Percentiles rank a stretch among this genome's conserved stretches.
Conservation (phyloP, 2,113 vertebrate genomes). For the Amphiprion ocellaris region DNA sequence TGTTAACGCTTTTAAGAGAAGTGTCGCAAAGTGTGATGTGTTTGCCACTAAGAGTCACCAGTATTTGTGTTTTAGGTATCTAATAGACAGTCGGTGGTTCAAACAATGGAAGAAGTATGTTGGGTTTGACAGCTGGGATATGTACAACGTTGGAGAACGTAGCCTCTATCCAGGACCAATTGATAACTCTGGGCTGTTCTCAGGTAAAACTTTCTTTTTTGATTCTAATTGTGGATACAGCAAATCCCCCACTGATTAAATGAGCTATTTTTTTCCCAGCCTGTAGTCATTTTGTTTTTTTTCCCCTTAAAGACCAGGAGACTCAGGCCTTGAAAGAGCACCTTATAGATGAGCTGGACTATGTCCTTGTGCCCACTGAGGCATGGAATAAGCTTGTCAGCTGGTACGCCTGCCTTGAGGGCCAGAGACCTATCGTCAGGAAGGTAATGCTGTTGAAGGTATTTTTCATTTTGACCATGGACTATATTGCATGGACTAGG, state of each 20-base stretch:
- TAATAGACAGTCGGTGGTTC: slow-evolving; percentile 97
- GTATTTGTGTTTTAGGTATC: slow-evolving; percentile 71
- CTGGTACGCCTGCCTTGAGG: slow-evolving; percentile 93
- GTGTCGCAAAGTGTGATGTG: background rate
- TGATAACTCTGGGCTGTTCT: slow-evolving; percentile 96
- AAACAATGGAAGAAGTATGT: slow-evolving; percentile 99
- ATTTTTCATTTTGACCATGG: background rate
- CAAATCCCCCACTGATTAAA: background rate
- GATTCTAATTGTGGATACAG: background rate
- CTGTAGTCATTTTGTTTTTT: background rate
- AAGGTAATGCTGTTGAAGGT: slow-evolving; percentile 84
- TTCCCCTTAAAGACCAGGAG: slow-evolving; percentile 87
- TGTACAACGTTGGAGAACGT: slow-evolving; percentile 91
- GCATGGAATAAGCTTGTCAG: slow-evolving; percentile 93
- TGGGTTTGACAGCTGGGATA: slow-evolving; percentile 96
- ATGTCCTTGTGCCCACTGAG: slow-evolving; percentile 94
- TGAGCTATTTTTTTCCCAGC: background rate
- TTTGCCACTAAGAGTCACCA: slow-evolving; percentile 4
- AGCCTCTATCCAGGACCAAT: slow-evolving; percentile 93
- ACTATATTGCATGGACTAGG: background rate
- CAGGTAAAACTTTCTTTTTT: slow-evolving; percentile 83
- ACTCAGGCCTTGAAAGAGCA: slow-evolving; percentile 93
- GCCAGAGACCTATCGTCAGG: slow-evolving; percentile 92
- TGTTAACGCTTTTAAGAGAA: background rate
- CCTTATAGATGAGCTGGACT: slow-evolving; percentile 96